A percentile compares a stretch with the other conserved stretches of the same genome.
Evolutionary conservation across 2,797 vertebrate species (phyloP).

Genomic region (Streptopelia turtur): DNA sequence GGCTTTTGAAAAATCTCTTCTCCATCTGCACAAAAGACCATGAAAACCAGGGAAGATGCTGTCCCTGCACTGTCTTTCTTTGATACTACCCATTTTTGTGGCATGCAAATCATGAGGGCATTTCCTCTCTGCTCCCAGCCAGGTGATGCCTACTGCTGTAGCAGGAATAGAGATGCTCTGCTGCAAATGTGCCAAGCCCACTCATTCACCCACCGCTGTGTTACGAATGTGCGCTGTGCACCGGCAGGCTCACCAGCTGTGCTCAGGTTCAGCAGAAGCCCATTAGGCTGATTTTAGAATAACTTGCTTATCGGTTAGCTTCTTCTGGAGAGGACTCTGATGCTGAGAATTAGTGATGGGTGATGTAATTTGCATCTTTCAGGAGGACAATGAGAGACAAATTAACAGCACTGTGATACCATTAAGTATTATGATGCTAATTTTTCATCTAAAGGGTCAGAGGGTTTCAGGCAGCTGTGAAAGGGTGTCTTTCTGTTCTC

Average conservation of each 20-base stretch:
- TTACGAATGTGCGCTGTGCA: neutral
- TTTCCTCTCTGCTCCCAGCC: neutral
- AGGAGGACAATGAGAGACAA: neutral
- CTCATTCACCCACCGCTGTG: conserved; percentile 3
- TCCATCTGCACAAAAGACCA: neutral
- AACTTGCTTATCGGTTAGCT: neutral
- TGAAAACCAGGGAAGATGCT: neutral
- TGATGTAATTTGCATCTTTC: neutral
- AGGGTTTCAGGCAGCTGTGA: neutral
- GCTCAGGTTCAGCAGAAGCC: neutral
- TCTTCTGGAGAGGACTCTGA: neutral
- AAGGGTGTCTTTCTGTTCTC: neutral
- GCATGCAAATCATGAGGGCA: neutral
- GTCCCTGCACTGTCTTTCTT: neutral
- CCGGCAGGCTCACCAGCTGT: neutral
- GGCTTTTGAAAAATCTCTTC: neutral
- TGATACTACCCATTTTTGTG: neutral
- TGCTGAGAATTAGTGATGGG: neutral
- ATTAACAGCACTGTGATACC: neutral
- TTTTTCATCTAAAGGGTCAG: conserved; percentile 41
- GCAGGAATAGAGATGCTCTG: neutral
- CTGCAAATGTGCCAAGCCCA: neutral
- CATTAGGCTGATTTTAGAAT: neutral
- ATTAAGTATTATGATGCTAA: conserved; percentile 42
- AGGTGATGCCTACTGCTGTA: conserved; percentile 18